Conservation (phyloP, 2,797 vertebrate genomes). For the Pipistrellus nathusii region DNA sequence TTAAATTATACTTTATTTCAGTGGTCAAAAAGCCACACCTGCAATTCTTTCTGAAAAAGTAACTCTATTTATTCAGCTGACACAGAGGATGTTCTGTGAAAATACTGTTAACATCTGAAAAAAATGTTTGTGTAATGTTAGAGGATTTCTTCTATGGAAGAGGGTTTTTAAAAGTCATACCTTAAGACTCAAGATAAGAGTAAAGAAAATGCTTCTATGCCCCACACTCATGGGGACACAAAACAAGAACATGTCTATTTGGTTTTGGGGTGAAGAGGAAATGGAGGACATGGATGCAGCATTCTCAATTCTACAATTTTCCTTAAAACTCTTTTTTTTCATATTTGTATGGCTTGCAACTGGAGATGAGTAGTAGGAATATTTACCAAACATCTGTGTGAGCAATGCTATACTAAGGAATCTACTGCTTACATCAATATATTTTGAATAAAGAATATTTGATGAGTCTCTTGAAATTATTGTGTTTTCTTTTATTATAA, state of each 20-base stretch:
- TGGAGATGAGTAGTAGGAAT: background rate
- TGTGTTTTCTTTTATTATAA: too few species aligned
- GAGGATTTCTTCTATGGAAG: background rate
- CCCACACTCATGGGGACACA: rapidly evolving
- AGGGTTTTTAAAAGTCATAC: background rate
- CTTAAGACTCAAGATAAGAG: background rate
- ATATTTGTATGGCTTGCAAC: background rate
- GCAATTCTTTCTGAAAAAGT: background rate
- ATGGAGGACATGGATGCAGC: background rate
- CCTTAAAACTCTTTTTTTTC: background rate
- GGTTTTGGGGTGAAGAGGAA: background rate
- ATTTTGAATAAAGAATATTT: too few species aligned
- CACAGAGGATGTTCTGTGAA: background rate
- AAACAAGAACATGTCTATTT: background rate
- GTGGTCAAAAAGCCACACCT: background rate
- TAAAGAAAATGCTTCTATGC: background rate
- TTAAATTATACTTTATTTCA: background rate
- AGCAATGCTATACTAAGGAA: background rate
- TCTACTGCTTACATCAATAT: background rate
- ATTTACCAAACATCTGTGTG: background rate
- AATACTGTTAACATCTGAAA: background rate
- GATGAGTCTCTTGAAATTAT: too few species aligned
- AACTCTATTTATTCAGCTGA: background rate
- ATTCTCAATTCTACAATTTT: background rate
- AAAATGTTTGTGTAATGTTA: background rate